Percentiles rank a stretch among this genome's conserved stretches.
These are phyloP conservation scores for Cyclophora punctaria DNA, from an alignment of 2,888 invertebrate species.

Conservation along the genomic window DNA sequence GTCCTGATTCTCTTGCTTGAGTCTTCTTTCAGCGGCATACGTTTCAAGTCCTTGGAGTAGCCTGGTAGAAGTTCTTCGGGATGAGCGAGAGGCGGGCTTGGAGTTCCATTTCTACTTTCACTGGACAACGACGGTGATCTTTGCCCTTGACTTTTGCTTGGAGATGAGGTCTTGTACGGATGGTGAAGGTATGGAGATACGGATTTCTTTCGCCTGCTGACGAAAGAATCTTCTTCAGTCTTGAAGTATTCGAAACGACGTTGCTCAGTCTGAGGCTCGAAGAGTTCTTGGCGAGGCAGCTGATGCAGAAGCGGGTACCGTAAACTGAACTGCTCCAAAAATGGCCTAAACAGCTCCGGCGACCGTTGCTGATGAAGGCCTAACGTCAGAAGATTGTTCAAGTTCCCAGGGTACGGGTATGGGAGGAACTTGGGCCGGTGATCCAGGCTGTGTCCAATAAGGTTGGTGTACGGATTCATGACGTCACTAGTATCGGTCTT, in stretches of 20 bases:
- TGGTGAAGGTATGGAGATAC: slow-evolving; percentile 61
- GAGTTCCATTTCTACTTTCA: slow-evolving; percentile 73
- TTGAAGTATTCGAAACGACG: slow-evolving; percentile 49
- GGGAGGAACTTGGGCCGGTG: slow-evolving; percentile 71
- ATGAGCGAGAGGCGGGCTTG: slow-evolving; percentile 68
- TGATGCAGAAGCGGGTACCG: slow-evolving; percentile 61
- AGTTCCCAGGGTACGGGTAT: slow-evolving; percentile 77
- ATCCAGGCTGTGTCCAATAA: slow-evolving; percentile 50
- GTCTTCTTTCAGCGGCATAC: slow-evolving; percentile 72
- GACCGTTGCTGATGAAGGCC: slow-evolving; percentile 76
- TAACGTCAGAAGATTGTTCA: slow-evolving; percentile 78
- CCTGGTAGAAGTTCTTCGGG: slow-evolving; percentile 64
- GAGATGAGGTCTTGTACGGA: slow-evolving; percentile 57
- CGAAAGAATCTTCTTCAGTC: slow-evolving; percentile 53
- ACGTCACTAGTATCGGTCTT: slow-evolving; percentile 55
- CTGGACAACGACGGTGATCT: slow-evolving; percentile 58
- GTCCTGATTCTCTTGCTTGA: slow-evolving; percentile 93
- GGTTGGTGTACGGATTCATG: slow-evolving; percentile 49
- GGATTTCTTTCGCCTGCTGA: slow-evolving; percentile 55
- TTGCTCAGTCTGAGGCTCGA: slow-evolving; percentile 38
- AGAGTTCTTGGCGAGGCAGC: slow-evolving; percentile 53
- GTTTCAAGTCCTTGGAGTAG: slow-evolving; percentile 58
- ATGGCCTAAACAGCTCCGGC: slow-evolving; percentile 66
- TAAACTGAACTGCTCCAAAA: slow-evolving; percentile 61
- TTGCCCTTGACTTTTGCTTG: slow-evolving; percentile 59